Evolutionary conservation across 2,888 invertebrate species (phyloP), one percentile per base, ranked within the genome.

Genomic region (Polydrusus cervinus): DNA sequence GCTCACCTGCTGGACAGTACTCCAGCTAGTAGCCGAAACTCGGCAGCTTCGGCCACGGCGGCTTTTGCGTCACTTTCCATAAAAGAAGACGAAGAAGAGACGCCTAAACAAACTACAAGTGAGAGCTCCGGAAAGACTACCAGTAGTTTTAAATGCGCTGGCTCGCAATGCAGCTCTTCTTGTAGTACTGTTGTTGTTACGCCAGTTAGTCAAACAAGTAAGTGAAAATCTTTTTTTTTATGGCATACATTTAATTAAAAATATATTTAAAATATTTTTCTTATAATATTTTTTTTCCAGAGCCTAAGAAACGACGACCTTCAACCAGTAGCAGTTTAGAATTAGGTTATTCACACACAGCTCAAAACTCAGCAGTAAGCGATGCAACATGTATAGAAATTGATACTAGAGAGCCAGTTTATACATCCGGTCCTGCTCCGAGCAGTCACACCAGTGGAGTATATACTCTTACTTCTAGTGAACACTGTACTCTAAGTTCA

Each of bases 361-460:
- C 95, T 18, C 95, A 95, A 86, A 95, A 95, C 84, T 95, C 95
- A 1, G 90, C 93, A 75, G 87, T 95, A 60, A 93, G 93, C 83
- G 95, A 95, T 82, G 91, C 92, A 14, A 92, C 91, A 71, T 92
- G 91, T 79, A 90, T 91, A 78, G 92, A 93, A 80, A 88, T 91
- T 45, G 93, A 93, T 62, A 84, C 83, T 13, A 79, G 89, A 85
- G 87, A 87, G 71, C 83, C 85, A 8, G 90, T 93, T 0, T 90
- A 90, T 75, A 89, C 89, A 0, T 82, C 89, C 45, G 89, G 90
- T 0, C 91, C 93, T 74, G 90, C 92, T 16, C 92, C 92, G 2
- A 94, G 94, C 14, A 95, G 95, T 77, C 95, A 95, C 86, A 95
- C 95, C 0, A 95, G 95, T 78, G 95, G 95, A 0, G 94, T 95